phyloP scores from a whole-genome alignment of 2,797 vertebrate genomes.

The Zenarchopterus dispar region DNA sequence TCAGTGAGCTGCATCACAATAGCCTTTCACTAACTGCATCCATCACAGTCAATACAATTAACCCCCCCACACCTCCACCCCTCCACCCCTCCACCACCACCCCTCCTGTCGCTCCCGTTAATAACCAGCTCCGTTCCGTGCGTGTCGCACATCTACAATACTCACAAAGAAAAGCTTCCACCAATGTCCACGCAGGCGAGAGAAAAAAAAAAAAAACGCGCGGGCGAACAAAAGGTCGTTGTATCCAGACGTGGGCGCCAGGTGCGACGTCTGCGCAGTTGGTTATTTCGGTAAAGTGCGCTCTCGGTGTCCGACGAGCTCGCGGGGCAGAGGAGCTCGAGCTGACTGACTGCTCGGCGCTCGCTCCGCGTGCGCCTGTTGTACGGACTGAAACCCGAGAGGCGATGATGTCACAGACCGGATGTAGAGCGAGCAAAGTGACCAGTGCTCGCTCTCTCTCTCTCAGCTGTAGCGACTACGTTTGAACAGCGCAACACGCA shows the following conservation, averaged over 20 bases:
- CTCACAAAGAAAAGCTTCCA: slow-evolving; percentile 64
- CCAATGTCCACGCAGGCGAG: slow-evolving; percentile 25
- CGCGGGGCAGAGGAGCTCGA: slow-evolving; percentile 62
- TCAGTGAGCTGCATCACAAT: slow-evolving; percentile 26
- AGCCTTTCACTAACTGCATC: slow-evolving; percentile 17
- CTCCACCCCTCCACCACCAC: background rate
- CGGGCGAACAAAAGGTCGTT: background rate
- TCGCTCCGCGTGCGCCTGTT: slow-evolving; percentile 62
- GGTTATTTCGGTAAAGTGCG: slow-evolving; percentile 57
- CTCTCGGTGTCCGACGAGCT: slow-evolving; percentile 51
- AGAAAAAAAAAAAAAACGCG: too few relatives aligned
- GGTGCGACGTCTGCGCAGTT: slow-evolving; percentile 25
- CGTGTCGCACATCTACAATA: slow-evolving; percentile 22
- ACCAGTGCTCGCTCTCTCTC: slow-evolving; percentile 31
- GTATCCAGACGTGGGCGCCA: slow-evolving; percentile 56
- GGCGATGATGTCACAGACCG: slow-evolving; percentile 85
- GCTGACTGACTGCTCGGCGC: slow-evolving; percentile 64
- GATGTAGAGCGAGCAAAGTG: slow-evolving; percentile 64
- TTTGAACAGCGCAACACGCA: too few relatives aligned
- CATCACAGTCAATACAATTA: slow-evolving; percentile 29
- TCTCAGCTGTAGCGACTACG: slow-evolving; percentile 4
- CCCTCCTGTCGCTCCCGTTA: slow-evolving; percentile 8
- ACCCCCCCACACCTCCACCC: slow-evolving; percentile 4
- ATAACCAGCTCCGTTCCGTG: background rate
- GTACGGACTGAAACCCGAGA: slow-evolving; percentile 79